phyloP scores from a whole-genome alignment of 2,888 invertebrate genomes.

The Eristalis intricaria region DNA sequence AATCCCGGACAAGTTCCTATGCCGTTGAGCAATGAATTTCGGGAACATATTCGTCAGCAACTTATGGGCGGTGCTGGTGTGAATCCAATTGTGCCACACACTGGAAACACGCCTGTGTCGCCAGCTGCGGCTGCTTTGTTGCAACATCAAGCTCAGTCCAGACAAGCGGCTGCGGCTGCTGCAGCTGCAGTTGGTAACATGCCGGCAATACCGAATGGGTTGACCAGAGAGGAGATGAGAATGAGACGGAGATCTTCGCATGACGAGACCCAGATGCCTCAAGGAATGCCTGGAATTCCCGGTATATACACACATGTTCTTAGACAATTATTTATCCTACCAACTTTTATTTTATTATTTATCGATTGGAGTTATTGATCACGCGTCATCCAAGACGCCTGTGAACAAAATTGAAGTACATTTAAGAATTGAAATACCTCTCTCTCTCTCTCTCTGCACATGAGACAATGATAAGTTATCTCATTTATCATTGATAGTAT shows the following conservation, averaged over 20 bases:
- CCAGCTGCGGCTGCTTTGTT: constrained; percentile 79
- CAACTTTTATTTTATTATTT: neutral
- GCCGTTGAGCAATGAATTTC: constrained; percentile 80
- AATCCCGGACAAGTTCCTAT: constrained; percentile 74
- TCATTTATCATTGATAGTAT: too few relatives aligned
- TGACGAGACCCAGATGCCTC: constrained; percentile 80
- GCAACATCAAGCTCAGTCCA: constrained; percentile 79
- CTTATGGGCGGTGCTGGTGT: constrained; percentile 76
- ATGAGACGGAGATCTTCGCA: constrained; percentile 81
- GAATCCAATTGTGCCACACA: constrained; percentile 77
- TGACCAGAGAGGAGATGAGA: constrained; percentile 81
- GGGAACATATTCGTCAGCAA: constrained; percentile 80
- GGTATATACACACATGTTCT: constrained; percentile 76
- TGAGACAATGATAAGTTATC: too few relatives aligned
- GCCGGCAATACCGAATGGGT: constrained; percentile 71
- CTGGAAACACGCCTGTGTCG: constrained; percentile 78
- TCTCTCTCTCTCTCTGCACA: neutral
- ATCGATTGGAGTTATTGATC: neutral
- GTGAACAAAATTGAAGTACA: neutral
- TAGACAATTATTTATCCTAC: neutral
- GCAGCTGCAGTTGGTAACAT: constrained; percentile 75
- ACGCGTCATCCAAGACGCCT: neutral
- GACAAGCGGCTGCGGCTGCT: constrained; percentile 78
- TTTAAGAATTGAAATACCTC: too few relatives aligned
- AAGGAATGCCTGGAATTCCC: constrained; percentile 76